These are phyloP conservation scores for Lepidocyrtinus sp. DNA, from an alignment of 2,888 invertebrate genomes.

Conservation along the genomic window DNA sequence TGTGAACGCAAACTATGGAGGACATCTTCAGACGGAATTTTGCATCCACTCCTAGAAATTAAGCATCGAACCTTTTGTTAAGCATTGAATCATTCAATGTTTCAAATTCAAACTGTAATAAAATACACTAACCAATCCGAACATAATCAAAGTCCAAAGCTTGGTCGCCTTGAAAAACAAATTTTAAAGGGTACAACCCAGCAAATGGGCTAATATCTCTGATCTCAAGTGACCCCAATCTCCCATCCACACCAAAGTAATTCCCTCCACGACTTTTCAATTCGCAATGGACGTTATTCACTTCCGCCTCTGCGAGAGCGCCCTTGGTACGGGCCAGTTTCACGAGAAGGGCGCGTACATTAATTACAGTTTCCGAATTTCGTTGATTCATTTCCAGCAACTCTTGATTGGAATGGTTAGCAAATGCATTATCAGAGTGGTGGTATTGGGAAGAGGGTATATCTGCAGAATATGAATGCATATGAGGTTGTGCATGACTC, in stretches of 20 bases:
- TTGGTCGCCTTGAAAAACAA: constrained; percentile 74
- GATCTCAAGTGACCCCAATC: constrained; percentile 66
- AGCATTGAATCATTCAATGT: too few species aligned
- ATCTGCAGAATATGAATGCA: not conserved
- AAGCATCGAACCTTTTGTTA: too few species aligned
- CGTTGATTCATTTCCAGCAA: constrained; percentile 42
- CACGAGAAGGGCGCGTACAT: constrained; percentile 64
- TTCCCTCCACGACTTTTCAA: constrained; percentile 59
- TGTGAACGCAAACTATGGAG: constrained; percentile 93
- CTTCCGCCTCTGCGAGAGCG: constrained; percentile 64
- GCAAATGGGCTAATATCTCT: constrained; percentile 63
- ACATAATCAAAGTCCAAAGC: constrained; percentile 77
- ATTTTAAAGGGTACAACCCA: constrained; percentile 67
- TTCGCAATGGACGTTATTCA: constrained; percentile 64
- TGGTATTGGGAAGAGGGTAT: constrained; percentile 2
- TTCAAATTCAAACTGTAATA: too few species aligned
- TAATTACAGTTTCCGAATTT: constrained; percentile 67
- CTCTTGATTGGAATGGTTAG: not conserved
- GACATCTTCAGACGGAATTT: constrained; percentile 86
- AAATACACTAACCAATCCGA: constrained; percentile 63
- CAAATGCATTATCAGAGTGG: too few species aligned
- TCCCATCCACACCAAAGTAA: constrained; percentile 67
- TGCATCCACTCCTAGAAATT: constrained; percentile 77
- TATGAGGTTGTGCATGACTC: not conserved
- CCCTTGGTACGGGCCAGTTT: constrained; percentile 59